Percentiles rank a stretch among this genome's conserved stretches.
These are phyloP conservation scores for Petrocephalus zakoni DNA, from an alignment of 2,113 vertebrate genomes.

Conservation along the genomic window DNA sequence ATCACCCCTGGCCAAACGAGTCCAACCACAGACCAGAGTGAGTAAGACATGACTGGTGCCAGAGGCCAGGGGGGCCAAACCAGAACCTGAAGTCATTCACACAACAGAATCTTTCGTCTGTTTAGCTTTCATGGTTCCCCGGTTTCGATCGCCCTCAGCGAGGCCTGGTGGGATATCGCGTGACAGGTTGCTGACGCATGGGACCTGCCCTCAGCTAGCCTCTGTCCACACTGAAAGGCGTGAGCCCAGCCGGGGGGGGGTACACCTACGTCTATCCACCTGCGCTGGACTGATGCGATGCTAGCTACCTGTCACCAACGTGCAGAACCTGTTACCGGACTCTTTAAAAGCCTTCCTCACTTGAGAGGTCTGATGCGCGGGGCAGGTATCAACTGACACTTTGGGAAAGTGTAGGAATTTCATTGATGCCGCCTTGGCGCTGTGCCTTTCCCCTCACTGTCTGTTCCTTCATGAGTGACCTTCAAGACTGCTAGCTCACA, in stretches of 20 bases:
- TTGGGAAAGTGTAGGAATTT: neutral
- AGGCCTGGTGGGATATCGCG: neutral
- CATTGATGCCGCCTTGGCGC: neutral
- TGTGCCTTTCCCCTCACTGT: neutral
- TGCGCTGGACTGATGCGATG: neutral
- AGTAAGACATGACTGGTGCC: neutral
- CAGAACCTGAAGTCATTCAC: neutral
- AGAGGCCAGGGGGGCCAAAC: neutral
- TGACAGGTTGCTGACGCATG: constrained; percentile 1
- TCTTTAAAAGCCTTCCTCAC: neutral
- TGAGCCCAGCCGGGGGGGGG: neutral
- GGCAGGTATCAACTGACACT: neutral
- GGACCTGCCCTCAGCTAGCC: neutral
- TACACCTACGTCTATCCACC: neutral
- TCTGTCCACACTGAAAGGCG: neutral
- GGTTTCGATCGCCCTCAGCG: neutral
- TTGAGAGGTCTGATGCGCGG: neutral
- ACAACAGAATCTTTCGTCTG: neutral
- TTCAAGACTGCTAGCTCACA: neutral
- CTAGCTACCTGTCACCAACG: neutral
- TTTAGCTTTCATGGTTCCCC: neutral
- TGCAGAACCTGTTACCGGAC: neutral
- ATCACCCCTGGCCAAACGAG: neutral
- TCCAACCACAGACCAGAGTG: neutral
- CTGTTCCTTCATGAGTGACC: neutral